Evolutionary conservation across 2,888 invertebrate genomes (phyloP).

Genomic region (Scelioninae gen. 2): DNA sequence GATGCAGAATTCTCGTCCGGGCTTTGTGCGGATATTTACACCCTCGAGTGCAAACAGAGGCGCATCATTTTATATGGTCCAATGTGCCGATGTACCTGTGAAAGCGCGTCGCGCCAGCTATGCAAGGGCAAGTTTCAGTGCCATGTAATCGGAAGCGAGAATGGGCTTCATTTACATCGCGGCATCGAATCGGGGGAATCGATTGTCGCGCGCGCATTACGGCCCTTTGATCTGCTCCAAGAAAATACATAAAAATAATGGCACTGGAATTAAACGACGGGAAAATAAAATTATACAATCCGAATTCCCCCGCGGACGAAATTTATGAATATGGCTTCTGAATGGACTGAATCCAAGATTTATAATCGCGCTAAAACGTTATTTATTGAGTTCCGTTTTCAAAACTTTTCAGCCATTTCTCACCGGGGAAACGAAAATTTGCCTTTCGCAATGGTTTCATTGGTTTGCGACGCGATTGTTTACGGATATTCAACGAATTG

Average conservation of each 20-base stretch:
- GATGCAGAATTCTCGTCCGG: too few relatives aligned
- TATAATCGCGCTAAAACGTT: too few relatives aligned
- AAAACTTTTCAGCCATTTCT: too few relatives aligned
- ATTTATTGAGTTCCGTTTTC: too few relatives aligned
- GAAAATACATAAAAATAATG: slow-evolving; percentile 28
- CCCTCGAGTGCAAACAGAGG: slow-evolving; percentile 37
- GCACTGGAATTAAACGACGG: slow-evolving; percentile 10
- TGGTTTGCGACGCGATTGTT: too few relatives aligned
- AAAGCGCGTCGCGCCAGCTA: slow-evolving; percentile 24
- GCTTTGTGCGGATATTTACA: slow-evolving; percentile 45
- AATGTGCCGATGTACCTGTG: slow-evolving; percentile 25
- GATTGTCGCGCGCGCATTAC: slow-evolving; percentile 39
- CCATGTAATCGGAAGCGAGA: slow-evolving; percentile 45
- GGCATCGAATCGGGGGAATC: slow-evolving; percentile 30
- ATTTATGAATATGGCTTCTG: slow-evolving; percentile 14
- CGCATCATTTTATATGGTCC: slow-evolving; percentile 45
- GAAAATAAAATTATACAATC: slow-evolving; percentile 16
- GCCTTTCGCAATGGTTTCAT: too few relatives aligned
- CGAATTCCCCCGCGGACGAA: slow-evolving; percentile 4
- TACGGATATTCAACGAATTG: too few relatives aligned
- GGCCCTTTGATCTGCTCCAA: slow-evolving; percentile 31
- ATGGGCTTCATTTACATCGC: slow-evolving; percentile 51
- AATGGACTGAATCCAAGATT: too few relatives aligned
- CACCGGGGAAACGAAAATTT: too few relatives aligned
- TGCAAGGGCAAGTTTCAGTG: slow-evolving; percentile 41